A percentile compares a stretch with the other conserved stretches of the same genome.
Conservation (phyloP, 1,140 invertebrate genomes). For the Bathynomus jamesi region DNA sequence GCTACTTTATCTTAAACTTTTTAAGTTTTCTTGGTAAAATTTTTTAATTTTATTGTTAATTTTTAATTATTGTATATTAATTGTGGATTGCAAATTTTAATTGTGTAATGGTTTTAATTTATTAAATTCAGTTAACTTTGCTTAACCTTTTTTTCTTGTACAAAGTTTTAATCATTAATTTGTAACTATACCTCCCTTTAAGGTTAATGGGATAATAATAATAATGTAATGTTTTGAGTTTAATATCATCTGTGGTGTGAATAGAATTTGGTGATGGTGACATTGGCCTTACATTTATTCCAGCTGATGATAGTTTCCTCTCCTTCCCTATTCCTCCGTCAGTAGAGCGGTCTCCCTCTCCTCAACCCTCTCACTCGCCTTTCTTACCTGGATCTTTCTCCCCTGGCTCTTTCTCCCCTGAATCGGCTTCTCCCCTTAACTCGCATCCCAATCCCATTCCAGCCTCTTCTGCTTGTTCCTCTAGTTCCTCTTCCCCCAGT, state of each 20-base stretch:
- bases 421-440: conserved; percentile 18
- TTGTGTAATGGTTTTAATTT: too few relatives aligned
- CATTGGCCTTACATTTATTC: not conserved
- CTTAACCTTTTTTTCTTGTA: too few relatives aligned
- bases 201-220: not conserved
- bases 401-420: conserved; percentile 3
- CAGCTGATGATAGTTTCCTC: not conserved
- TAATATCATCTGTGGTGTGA: not conserved
- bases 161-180: too few relatives aligned
- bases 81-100: too few relatives aligned
- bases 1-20: too few relatives aligned
- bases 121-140: too few relatives aligned
- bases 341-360: conserved; percentile 30
- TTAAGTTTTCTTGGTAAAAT: too few relatives aligned
- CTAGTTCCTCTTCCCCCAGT: conserved; percentile 25
- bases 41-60: too few relatives aligned
- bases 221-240: not conserved
- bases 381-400: conserved; percentile 22
- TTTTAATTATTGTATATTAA: too few relatives aligned
- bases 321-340: conserved; percentile 19
- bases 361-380: conserved; percentile 21
- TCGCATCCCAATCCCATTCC: conserved; percentile 21
- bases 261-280: not conserved
- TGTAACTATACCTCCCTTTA: too few relatives aligned
- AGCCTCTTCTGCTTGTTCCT: conserved; percentile 23